A percentile compares a stretch with the other conserved stretches of the same genome.
These are phyloP conservation scores for Pogoniulus pusillus DNA, from an alignment of 2,797 vertebrate genomes.

Conservation along the genomic window DNA sequence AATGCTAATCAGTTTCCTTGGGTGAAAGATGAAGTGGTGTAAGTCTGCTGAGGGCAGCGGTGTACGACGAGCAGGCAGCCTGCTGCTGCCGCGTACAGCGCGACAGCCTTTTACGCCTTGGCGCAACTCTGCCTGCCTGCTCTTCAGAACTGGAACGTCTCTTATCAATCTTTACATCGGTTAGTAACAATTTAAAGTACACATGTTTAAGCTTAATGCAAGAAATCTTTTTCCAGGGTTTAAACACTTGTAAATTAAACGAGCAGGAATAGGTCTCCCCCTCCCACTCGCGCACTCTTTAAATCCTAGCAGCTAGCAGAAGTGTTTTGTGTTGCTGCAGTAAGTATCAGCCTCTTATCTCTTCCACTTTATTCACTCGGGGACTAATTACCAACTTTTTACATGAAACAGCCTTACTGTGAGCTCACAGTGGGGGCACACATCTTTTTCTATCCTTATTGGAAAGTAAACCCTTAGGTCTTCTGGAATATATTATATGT, in stretches of 20 bases:
- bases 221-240: conserved; percentile 50
- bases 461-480: conserved; percentile 93
- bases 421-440: conserved; percentile 79
- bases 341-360: conserved; percentile 82
- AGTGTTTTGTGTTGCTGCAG: conserved; percentile 79
- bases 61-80: not conserved
- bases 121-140: not conserved
- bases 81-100: not conserved
- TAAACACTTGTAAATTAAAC: conserved; percentile 54
- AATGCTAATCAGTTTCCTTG: not conserved
- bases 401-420: conserved; percentile 88
- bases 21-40: not conserved
- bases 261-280: conserved; percentile 39
- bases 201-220: conserved; percentile 53
- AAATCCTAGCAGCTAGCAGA: conserved; percentile 76
- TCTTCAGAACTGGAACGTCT: not conserved
- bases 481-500: conserved; percentile 90
- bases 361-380: conserved; percentile 92
- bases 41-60: not conserved
- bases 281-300: conserved; percentile 54
- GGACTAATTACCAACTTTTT: conserved; percentile 99
- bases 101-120: not conserved
- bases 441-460: conserved; percentile 79
- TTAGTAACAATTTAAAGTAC: conserved; percentile 59
- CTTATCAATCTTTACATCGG: not conserved